These are phyloP conservation scores for Panorpa germanica DNA, from an alignment of 2,888 invertebrate species.

Conservation along the genomic window DNA sequence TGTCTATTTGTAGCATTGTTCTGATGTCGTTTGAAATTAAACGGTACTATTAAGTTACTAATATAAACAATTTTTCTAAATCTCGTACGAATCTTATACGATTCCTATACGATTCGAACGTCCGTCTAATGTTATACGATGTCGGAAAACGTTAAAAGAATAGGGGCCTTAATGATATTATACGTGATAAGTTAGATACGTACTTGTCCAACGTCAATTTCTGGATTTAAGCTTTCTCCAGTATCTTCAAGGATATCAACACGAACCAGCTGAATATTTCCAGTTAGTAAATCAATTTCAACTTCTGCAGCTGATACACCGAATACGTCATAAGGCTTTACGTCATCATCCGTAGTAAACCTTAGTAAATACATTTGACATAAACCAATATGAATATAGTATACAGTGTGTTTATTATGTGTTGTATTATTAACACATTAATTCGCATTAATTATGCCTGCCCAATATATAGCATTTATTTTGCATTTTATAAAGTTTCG, in stretches of 20 bases:
- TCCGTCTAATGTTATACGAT: not conserved
- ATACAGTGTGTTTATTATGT: too few species aligned
- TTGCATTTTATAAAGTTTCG: too few species aligned
- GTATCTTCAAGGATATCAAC: conserved; percentile 47
- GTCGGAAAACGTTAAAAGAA: not conserved
- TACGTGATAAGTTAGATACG: conserved; percentile 10
- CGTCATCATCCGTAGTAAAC: conserved; percentile 23
- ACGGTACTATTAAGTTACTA: not conserved
- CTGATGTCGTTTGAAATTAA: too few species aligned
- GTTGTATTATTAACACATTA: too few species aligned
- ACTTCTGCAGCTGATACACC: conserved; percentile 42
- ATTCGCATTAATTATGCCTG: too few species aligned
- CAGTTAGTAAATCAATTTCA: conserved; percentile 51
- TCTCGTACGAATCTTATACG: too few species aligned
- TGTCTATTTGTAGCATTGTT: too few species aligned
- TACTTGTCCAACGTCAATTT: conserved; percentile 49
- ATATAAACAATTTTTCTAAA: not conserved
- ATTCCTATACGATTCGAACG: too few species aligned
- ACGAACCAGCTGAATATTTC: conserved; percentile 34
- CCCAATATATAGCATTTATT: too few species aligned
- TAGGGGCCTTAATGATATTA: not conserved
- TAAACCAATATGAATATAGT: too few species aligned
- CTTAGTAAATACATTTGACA: too few species aligned
- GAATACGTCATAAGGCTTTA: conserved; percentile 34
- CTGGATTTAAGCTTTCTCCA: conserved; percentile 44